phyloP scores from a whole-genome alignment of 2,797 vertebrate genomes.

The Gallinago stenura region DNA sequence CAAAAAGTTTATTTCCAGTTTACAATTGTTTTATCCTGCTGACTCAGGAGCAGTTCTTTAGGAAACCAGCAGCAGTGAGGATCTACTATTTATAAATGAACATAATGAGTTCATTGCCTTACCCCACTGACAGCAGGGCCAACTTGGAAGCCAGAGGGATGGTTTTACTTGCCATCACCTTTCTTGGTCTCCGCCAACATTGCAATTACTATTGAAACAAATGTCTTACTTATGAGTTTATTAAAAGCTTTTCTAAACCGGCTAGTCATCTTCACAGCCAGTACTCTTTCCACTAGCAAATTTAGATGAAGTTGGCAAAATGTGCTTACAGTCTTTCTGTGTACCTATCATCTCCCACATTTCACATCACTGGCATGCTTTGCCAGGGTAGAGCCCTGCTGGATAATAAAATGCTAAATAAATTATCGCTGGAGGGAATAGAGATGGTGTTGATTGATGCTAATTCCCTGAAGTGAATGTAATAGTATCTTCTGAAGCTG shows the following conservation, averaged over 20 bases:
- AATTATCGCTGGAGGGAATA: conserved; percentile 21
- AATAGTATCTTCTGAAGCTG: conserved; percentile 10
- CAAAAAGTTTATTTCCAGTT: background rate
- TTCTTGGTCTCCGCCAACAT: background rate
- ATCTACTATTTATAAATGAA: background rate
- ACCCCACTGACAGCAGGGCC: background rate
- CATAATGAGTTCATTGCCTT: background rate
- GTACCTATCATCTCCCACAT: background rate
- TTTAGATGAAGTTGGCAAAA: background rate
- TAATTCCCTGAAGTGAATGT: background rate
- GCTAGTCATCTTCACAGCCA: background rate
- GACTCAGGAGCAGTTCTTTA: background rate
- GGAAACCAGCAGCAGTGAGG: background rate
- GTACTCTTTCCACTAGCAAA: background rate
- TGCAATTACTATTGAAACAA: background rate
- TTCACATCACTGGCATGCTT: background rate
- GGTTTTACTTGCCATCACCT: background rate
- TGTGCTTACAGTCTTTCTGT: background rate
- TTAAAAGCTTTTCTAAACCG: background rate
- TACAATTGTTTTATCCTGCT: background rate
- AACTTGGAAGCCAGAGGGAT: background rate
- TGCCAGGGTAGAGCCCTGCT: background rate
- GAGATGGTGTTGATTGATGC: conserved; percentile 11
- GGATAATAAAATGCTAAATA: conserved; percentile 37
- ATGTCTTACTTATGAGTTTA: background rate